These are phyloP conservation scores for Pseudomyrmex gracilis DNA, from an alignment of 1,140 invertebrate species.

Conservation along the genomic window DNA sequence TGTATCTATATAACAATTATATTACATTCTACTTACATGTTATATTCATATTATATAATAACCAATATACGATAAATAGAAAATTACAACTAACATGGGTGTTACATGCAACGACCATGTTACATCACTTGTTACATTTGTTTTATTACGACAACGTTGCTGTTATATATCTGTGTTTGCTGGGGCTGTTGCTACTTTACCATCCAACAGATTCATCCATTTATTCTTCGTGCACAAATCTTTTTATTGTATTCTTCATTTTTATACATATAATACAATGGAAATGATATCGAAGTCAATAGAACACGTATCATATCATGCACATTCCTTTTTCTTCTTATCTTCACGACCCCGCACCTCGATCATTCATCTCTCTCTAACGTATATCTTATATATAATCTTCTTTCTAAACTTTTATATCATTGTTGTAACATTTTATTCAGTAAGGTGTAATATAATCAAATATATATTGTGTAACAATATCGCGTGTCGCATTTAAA, in stretches of 20 bases:
- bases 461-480: constrained; percentile 74
- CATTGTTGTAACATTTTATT: constrained; percentile 55
- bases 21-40: no score
- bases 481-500: constrained; percentile 78
- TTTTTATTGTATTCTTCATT: constrained; percentile 82
- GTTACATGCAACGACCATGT: no score
- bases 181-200: neutral
- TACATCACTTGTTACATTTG: no score
- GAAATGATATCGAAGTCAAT: constrained; percentile 84
- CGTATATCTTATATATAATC: constrained; percentile 37
- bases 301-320: constrained; percentile 73
- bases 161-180: no score
- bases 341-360: constrained; percentile 50
- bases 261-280: constrained; percentile 85
- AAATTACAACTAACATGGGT: no score
- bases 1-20: no score
- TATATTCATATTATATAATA: no score
- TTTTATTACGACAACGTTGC: no score
- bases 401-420: constrained; percentile 66
- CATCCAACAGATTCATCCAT: neutral
- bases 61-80: no score
- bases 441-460: constrained; percentile 53
- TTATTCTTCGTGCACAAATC: constrained; percentile 77
- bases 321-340: constrained; percentile 31
- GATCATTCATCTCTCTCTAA: constrained; percentile 60